Conservation (phyloP, 2,113 vertebrate genomes). For the Actenoides hombroni region DNA sequence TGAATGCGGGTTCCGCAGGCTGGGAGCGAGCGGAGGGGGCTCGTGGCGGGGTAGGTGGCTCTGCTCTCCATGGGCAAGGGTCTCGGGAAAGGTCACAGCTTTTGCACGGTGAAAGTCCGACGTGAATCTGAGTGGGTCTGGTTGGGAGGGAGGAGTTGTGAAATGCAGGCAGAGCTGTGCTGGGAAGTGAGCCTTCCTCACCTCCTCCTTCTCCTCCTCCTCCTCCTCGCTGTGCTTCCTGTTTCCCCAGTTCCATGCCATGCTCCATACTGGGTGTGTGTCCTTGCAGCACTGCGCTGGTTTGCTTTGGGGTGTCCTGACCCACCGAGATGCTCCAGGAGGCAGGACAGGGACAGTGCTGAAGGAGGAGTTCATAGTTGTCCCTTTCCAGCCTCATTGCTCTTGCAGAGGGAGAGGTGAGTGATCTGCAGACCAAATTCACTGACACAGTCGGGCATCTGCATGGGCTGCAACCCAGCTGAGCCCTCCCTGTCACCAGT, state of each 20-base stretch:
- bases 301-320: neutral
- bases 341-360: neutral
- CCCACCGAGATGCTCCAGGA: neutral
- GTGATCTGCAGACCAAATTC: accelerated
- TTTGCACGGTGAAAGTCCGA: accelerated
- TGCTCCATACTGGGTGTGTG: neutral
- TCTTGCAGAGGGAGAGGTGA: neutral
- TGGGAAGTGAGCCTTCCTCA: neutral
- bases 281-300: neutral
- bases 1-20: accelerated
- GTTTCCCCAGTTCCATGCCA: accelerated
- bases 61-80: neutral
- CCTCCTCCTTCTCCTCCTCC: neutral
- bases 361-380: neutral
- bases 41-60: accelerated
- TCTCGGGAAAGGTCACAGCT: neutral
- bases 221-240: neutral
- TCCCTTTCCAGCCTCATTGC: neutral
- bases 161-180: neutral
- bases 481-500: neutral
- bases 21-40: neutral
- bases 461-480: neutral
- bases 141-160: neutral
- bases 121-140: accelerated
- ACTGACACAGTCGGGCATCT: accelerated